Evolutionary conservation across 1,140 invertebrate genomes (phyloP).

Genomic region (Metopolophium dirhodum): DNA sequence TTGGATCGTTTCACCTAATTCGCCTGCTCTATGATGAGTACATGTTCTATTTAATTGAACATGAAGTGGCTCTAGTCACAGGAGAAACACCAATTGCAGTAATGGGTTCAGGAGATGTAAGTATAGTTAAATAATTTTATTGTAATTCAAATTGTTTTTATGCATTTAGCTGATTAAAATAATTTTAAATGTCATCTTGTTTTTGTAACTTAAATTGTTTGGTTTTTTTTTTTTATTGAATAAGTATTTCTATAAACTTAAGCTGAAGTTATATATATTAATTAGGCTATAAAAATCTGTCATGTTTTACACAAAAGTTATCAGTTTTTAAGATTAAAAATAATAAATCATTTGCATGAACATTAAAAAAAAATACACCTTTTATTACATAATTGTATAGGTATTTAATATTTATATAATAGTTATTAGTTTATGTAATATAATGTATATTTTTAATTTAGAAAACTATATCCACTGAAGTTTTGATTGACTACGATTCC

Average conservation of each 20-base stretch:
- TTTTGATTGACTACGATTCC: slow-evolving; percentile 39
- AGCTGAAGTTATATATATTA: background rate
- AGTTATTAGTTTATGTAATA: background rate
- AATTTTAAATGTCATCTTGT: background rate
- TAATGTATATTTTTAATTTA: background rate
- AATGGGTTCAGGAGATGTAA: slow-evolving; percentile 76
- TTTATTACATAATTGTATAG: background rate
- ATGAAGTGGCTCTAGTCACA: slow-evolving; percentile 90
- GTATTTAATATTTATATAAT: background rate
- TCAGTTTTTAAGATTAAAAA: too few relatives aligned
- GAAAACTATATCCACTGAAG: slow-evolving; percentile 48
- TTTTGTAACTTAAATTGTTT: background rate
- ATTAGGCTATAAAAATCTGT: too few relatives aligned
- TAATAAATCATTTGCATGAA: background rate
- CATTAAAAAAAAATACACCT: background rate
- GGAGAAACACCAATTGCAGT: slow-evolving; percentile 93
- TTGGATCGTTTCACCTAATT: slow-evolving; percentile 98
- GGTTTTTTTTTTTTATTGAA: too few relatives aligned
- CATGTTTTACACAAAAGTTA: background rate
- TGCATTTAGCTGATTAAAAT: too few relatives aligned
- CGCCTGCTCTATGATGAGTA: slow-evolving; percentile 98
- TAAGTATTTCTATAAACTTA: too few relatives aligned
- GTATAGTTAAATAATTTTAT: slow-evolving; percentile 58
- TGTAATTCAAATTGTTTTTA: too few relatives aligned
- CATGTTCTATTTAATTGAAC: slow-evolving; percentile 98